Conservation (phyloP, 2,113 vertebrate genomes). For the Anolis carolinensis region DNA sequence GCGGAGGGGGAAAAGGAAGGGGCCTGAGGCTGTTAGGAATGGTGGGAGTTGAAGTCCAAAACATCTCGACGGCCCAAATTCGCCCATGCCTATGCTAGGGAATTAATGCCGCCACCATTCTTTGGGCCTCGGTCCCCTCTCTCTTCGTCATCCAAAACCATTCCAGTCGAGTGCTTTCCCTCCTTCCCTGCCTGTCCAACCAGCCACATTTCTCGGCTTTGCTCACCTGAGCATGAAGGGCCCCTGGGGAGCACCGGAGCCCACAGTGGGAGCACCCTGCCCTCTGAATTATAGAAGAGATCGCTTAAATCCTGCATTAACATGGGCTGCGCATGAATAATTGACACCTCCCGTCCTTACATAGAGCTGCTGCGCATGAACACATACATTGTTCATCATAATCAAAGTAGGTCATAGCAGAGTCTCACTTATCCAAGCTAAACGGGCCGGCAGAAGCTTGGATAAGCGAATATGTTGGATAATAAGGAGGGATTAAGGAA, state of each 20-base stretch:
- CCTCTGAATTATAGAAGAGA: constrained; percentile 69
- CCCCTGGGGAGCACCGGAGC: neutral
- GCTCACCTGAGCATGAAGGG: constrained; percentile 51
- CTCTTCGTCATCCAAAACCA: neutral
- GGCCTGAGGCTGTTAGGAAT: too few relatives aligned
- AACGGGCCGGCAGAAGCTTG: too few relatives aligned
- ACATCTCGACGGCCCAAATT: too few relatives aligned
- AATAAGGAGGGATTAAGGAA: too few relatives aligned
- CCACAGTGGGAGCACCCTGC: neutral
- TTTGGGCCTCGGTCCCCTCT: too few relatives aligned
- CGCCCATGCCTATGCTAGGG: too few relatives aligned
- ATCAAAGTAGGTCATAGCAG: constrained; percentile 26
- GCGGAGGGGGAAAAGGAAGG: too few relatives aligned
- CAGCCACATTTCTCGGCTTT: neutral
- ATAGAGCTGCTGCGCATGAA: neutral
- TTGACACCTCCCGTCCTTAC: constrained; percentile 24
- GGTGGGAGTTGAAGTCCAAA: too few relatives aligned
- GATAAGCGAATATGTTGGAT: too few relatives aligned
- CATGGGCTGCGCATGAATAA: constrained; percentile 64
- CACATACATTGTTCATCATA: neutral
- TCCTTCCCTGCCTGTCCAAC: neutral
- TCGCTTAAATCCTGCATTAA: constrained; percentile 58
- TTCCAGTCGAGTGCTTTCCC: neutral
- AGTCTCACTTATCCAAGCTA: too few relatives aligned
- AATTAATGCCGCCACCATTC: neutral